Base-by-base conservation (phyloP, 2,888 invertebrate species). In the Drosophila falleni region DNA sequence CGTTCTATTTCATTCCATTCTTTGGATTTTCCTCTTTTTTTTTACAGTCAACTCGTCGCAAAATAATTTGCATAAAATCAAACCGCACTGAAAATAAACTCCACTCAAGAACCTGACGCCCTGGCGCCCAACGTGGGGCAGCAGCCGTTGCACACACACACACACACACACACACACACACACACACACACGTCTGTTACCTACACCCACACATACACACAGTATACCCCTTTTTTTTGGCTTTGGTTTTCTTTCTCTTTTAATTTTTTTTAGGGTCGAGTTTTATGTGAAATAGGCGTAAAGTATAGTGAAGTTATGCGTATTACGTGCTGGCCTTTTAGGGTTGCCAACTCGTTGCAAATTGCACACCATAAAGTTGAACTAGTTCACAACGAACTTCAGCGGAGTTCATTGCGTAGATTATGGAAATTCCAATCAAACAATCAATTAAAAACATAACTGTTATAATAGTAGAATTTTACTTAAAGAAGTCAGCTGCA, bases 61-160 rank as follows among this genome's bases (percentile, higher is more conserved):
- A 77, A 81, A 74, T 85, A 74, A 82, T 85, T 85, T 85, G 86
- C 83, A 87, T 88, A 83, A 85, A 83, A 83, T 86, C 88, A 86
- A 86, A 87, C 81, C 88, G 67, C 74, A 87, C 67, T 78, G 76
- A 85, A 84, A 84, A 84, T 81, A 85, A 85, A 85, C 83, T 87
- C 64, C 62, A 68, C 61, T 67, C 64, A 55, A 65, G 82, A 50
- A 67, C 44, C 56, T 58, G 56, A 63, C 78, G 76, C 64, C 62
- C 51, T 59, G 62, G 63, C 70, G 80, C 73, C 78, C 66, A 61
- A 33, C 33, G 50, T 55, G 46, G 33, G 26, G 11, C 58, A 19
- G 29, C 29, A 29, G 29, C 29, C 29, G 8, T 29, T 13, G 13
- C 35, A 37, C 6, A 37, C n/a, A 37, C 37, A 1, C 5, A 6